Evolutionary conservation across 2,113 vertebrate species (phyloP), one percentile per base, ranked within the genome.

Genomic region (Zosterops hypoxanthus): DNA sequence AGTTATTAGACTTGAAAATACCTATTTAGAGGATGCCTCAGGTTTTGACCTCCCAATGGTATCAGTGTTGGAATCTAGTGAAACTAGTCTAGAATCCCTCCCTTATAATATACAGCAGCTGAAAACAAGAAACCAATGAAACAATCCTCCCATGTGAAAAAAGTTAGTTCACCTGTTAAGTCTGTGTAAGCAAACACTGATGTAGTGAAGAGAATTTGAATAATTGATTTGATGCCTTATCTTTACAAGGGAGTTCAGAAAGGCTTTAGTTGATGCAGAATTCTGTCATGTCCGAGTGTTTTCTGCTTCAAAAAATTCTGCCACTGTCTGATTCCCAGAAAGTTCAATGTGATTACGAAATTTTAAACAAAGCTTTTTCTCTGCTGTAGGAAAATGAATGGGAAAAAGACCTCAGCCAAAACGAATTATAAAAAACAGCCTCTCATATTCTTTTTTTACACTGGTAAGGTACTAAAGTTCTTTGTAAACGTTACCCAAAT

Each of bases 1-100:
- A 77, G 39, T 65, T 88, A 80, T 73, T 77, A 92, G 63, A 46
- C 33, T 86, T 77, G 53, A 88, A 90, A 96, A 94, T 65, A 94
- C 22, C 72, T 77, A 41, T 76, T 80, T 69, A 94, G 53, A 88
- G 14, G 46, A 80, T 82, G 66, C 81, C 34, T 88, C 29, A 23
- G 28, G 52, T 88, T 83, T 84, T 66, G 12, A 47, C 68, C 80
- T 88, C 52, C 22, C 49, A n/a, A 2, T 25, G n/a, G 26, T 85
- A n/a, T 56, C 56, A 70, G 7, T 6, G 9, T 23, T 57, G 42
- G 34, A 59, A 69, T 36, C 41, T 9, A 49, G 41, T 46, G 28
- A 91, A 82, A 69, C 20, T 61, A 34, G 23, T 50, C 34, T 60
- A 41, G 42, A 78, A 73, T 81, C 12, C 23, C 11, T 84, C 26